phyloP scores from a whole-genome alignment of 2,113 vertebrate species.

The Chascanopsetta lugubris region DNA sequence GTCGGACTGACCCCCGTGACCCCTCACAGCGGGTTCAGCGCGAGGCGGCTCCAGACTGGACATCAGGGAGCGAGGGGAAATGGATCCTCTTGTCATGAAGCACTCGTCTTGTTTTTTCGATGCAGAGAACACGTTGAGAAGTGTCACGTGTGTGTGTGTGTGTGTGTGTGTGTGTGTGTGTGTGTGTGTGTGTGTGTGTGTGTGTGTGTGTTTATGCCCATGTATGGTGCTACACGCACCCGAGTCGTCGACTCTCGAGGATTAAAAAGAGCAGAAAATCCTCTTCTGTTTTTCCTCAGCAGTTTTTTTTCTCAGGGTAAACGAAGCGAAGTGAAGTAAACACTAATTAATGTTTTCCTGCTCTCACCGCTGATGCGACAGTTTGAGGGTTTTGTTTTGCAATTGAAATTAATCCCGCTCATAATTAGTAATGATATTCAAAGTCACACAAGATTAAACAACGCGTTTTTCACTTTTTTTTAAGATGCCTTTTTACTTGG shows the following conservation, averaged over 20 bases:
- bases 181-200: not conserved
- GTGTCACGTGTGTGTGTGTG: not conserved
- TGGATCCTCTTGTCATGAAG: conserved; percentile 12
- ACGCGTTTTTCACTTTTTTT: too few relatives aligned
- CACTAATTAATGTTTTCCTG: too few relatives aligned
- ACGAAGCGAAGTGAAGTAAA: too few relatives aligned
- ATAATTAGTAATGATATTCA: too few relatives aligned
- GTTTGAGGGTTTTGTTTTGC: not conserved
- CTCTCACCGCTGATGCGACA: too few relatives aligned
- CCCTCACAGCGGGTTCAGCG: conserved; percentile 22
- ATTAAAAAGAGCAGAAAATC: not conserved
- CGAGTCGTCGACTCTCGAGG: conserved; percentile 1
- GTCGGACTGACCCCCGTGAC: conserved; percentile 37
- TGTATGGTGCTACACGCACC: conserved; percentile 16
- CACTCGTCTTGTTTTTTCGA: conserved; percentile 9
- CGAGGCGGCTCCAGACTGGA: conserved; percentile 25
- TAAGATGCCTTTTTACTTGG: too few relatives aligned
- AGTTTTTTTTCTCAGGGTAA: too few relatives aligned
- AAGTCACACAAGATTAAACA: too few relatives aligned
- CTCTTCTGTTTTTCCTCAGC: not conserved
- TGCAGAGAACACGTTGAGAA: not conserved
- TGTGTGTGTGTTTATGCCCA: conserved; percentile 7
- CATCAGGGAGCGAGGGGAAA: conserved; percentile 14
- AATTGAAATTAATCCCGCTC: too few relatives aligned
- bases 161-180: too few relatives aligned